Base-by-base conservation (phyloP, 2,888 invertebrate genomes). In the Drosophila peninsularis region DNA sequence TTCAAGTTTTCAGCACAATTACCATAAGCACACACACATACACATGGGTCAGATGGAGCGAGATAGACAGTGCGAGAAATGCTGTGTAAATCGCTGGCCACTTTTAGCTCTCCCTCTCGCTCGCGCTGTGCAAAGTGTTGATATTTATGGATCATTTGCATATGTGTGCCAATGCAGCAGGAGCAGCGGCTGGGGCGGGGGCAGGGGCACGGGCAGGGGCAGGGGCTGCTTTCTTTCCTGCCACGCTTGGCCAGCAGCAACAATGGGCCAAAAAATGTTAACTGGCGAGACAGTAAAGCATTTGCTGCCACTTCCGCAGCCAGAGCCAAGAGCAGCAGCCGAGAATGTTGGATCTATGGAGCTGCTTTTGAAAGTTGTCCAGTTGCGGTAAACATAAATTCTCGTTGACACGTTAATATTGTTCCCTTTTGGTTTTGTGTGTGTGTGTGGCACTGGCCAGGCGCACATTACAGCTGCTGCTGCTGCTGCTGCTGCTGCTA, bases 331-430 rank as follows among this genome's bases (percentile, higher is more conserved):
- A 34, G 49, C 24, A 32, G 47, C 34, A 44, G 56, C 14, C 42
- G 52, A 49, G 63, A 10, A 70, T 71, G 71, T 54, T 71, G 67
- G 42, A 66, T 67, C 77, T 76, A 68, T 82, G 78, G 76, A 85
- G 83, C 83, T 87, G 88, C 82, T 82, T 82, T 80, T 84, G 88
- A 86, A 87, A 86, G 85, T 86, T 86, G 88, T 86, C 85, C 85
- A 86, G 85, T 86, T 86, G 85, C 88, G 85, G 85, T 86, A 86
- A 86, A 87, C 85, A 86, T 86, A 86, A 86, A 86, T 86, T 86
- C 88, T 86, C 88, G 85, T 86, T 86, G 85, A 86, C 85, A 86
- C 88, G 85, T 86, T 86, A 86, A 86, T 86, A 86, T 86, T 86
- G 85, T 87, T 86, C 85, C 88, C 85, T 79, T 87, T 86, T 87